These are phyloP conservation scores for Odobenus rosmarus DNA, from an alignment of 2,113 vertebrate genomes.

Conservation along the genomic window DNA sequence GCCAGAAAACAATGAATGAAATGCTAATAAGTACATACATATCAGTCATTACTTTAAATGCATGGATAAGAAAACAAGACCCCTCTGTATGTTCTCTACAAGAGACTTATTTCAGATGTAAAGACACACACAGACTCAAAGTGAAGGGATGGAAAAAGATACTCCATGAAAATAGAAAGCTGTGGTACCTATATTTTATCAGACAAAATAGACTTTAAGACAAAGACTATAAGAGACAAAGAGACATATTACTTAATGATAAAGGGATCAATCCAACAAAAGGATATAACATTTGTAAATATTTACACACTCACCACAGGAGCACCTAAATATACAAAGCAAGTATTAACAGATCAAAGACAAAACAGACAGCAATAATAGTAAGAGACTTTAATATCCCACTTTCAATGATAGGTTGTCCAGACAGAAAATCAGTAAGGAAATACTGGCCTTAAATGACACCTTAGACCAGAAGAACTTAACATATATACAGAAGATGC, in stretches of 20 bases:
- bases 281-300: not conserved
- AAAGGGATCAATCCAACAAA: not conserved
- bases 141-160: not conserved
- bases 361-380: not conserved
- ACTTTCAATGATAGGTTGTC: not conserved
- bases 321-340: not conserved
- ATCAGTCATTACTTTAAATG: not conserved
- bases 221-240: not conserved
- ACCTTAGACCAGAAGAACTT: not conserved
- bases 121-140: not conserved
- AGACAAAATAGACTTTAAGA: conserved; percentile 5
- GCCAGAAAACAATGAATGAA: not conserved
- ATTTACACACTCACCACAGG: not conserved
- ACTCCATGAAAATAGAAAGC: not conserved
- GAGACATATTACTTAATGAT: not conserved
- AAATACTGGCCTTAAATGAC: not conserved
- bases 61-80: not conserved
- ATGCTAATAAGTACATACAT: not conserved
- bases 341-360: not conserved
- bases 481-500: not conserved
- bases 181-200: not conserved
- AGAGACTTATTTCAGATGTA: not conserved
- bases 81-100: not conserved
- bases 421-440: not conserved
- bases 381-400: not conserved